Conservation (phyloP, 2,888 invertebrate species). For the Pseudococcus longispinus region DNA sequence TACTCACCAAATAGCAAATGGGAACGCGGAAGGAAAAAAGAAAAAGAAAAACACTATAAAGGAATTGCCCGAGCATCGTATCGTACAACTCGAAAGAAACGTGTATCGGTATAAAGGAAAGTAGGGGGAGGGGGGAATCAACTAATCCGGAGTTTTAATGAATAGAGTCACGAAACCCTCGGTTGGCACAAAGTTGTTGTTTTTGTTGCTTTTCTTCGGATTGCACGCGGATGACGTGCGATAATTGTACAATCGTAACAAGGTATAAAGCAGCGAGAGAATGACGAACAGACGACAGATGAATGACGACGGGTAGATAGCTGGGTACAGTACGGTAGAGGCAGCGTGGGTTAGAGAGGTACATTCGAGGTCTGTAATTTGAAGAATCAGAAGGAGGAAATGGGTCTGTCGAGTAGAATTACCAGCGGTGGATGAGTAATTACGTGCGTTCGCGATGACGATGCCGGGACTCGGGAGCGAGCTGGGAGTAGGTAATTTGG, state of each 20-base stretch:
- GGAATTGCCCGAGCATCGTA: background rate
- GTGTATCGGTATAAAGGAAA: background rate
- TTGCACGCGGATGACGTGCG: background rate
- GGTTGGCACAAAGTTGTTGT: background rate
- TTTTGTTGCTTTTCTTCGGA: background rate
- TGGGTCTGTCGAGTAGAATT: background rate
- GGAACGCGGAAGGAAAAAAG: background rate
- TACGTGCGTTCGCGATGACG: background rate
- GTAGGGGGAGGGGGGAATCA: background rate
- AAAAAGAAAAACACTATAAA: background rate
- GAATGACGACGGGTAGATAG: background rate
- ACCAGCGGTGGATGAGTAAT: background rate
- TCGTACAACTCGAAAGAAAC: background rate
- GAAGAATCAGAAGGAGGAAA: background rate
- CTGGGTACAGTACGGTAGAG: background rate
- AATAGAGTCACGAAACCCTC: constrained; percentile 10
- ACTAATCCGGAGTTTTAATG: background rate
- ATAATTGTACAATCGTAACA: background rate
- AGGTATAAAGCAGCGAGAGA: background rate
- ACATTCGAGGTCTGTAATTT: background rate
- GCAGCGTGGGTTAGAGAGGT: background rate
- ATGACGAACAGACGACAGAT: background rate
- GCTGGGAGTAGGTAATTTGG: background rate
- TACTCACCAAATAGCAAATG: background rate
- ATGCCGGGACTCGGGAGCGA: background rate